These are phyloP conservation scores for Bradypodion ventrale DNA, from an alignment of 2,797 vertebrate genomes.

Conservation along the genomic window DNA sequence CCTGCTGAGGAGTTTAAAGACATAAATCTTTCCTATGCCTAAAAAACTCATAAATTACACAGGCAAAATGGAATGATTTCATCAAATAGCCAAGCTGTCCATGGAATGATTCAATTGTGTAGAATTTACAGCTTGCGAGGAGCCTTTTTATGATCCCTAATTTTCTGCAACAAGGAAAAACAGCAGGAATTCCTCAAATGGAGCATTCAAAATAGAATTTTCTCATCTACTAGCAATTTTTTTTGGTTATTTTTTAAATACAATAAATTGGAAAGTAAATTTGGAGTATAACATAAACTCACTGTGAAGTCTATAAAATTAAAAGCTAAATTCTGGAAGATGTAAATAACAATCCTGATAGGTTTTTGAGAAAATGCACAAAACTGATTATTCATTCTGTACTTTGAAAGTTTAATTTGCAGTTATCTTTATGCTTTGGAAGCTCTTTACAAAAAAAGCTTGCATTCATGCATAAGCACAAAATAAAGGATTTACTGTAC, in stretches of 20 bases:
- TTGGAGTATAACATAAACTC: slow-evolving; percentile 65
- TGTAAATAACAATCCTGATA: slow-evolving; percentile 34
- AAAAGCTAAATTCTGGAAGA: slow-evolving; percentile 65
- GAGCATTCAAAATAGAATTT: slow-evolving; percentile 71
- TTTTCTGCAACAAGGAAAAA: slow-evolving; percentile 79
- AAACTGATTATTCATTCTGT: slow-evolving; percentile 58
- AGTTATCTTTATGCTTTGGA: slow-evolving; percentile 39
- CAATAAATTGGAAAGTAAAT: slow-evolving; percentile 59
- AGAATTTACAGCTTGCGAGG: slow-evolving; percentile 78
- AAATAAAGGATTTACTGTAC: not conserved
- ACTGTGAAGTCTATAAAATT: slow-evolving; percentile 55
- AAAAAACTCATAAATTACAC: slow-evolving; percentile 76
- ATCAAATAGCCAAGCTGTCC: slow-evolving; percentile 75
- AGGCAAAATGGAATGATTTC: slow-evolving; percentile 71
- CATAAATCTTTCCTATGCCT: slow-evolving; percentile 66
- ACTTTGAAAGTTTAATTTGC: slow-evolving; percentile 39
- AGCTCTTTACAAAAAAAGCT: not conserved
- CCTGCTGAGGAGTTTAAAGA: slow-evolving; percentile 73
- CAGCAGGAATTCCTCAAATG: slow-evolving; percentile 76
- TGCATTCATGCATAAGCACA: not conserved
- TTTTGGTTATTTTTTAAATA: slow-evolving; percentile 63
- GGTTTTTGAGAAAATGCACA: slow-evolving; percentile 40
- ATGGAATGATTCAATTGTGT: slow-evolving; percentile 80
- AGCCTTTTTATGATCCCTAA: slow-evolving; percentile 75
- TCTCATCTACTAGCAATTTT: too few relatives aligned